These are phyloP conservation scores for Scomber scombrus DNA, from an alignment of 2,113 vertebrate genomes.

Conservation along the genomic window DNA sequence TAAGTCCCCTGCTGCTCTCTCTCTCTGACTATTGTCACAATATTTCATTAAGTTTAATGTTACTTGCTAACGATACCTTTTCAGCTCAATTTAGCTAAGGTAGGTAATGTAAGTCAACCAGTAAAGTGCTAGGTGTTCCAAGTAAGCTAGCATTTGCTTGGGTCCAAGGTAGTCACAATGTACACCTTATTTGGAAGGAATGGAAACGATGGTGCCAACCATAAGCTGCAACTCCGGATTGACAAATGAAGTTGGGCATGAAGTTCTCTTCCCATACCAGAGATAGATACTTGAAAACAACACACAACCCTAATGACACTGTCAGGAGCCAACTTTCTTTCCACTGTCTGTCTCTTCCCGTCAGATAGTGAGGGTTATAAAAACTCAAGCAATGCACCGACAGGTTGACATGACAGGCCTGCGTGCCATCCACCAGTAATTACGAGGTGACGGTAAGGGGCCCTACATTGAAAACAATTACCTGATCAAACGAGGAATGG, in stretches of 20 bases:
- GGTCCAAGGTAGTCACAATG: too few species aligned
- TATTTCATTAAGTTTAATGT: too few species aligned
- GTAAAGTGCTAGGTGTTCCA: too few species aligned
- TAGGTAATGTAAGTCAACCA: too few species aligned
- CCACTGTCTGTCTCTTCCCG: background rate
- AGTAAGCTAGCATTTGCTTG: too few species aligned
- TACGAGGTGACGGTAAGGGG: slow-evolving; percentile 21
- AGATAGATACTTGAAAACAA: background rate
- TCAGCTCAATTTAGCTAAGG: too few species aligned
- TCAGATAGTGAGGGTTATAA: background rate
- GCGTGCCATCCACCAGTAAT: slow-evolving; percentile 14
- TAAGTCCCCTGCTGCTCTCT: too few species aligned
- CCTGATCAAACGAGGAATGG: background rate
- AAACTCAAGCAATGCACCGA: background rate
- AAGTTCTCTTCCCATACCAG: background rate
- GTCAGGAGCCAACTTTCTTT: slow-evolving; percentile 6
- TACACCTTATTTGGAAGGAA: too few species aligned
- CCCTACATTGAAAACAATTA: background rate
- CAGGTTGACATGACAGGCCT: slow-evolving; percentile 1
- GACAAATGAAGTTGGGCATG: background rate
- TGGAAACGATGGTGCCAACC: too few species aligned
- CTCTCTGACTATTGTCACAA: too few species aligned
- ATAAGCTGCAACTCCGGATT: background rate
- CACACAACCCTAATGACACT: background rate
- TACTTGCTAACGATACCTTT: too few species aligned